Evolutionary conservation across 1,140 invertebrate genomes (phyloP).

Genomic region (Scaptomyza pallida): DNA sequence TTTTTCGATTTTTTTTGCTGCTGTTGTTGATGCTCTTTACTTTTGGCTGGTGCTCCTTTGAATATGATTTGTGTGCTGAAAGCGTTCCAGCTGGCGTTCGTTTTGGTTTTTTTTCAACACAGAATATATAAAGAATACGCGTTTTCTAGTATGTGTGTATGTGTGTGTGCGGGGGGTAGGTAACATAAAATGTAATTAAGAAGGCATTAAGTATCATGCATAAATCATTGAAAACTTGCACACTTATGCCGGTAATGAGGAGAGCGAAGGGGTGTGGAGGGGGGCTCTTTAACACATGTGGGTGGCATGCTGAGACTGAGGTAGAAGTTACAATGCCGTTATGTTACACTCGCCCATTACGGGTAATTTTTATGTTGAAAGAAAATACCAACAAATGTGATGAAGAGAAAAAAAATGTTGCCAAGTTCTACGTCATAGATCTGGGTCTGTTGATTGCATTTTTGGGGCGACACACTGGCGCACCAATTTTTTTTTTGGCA

Average conservation of each 20-base stretch:
- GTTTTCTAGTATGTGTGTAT: neutral
- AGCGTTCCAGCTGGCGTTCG: constrained; percentile 16
- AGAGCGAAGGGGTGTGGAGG: neutral
- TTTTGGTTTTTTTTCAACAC: constrained; percentile 52
- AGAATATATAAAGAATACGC: constrained; percentile 44
- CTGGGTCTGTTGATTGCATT: constrained; percentile 72
- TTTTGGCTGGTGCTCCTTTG: constrained; percentile 20
- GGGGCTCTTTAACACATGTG: constrained; percentile 1
- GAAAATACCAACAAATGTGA: neutral
- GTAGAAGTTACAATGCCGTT: constrained; percentile 13
- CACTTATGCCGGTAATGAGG: constrained; percentile 17
- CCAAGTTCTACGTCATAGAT: constrained; percentile 57
- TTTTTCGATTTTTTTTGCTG: constrained; percentile 2
- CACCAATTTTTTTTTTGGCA: constrained; percentile 59
- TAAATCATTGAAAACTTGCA: constrained; percentile 71
- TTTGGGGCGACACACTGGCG: constrained; percentile 63
- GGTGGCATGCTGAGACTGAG: neutral
- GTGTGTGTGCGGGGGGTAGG: constrained; percentile 23
- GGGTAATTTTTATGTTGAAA: constrained; percentile 30
- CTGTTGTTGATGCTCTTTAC: neutral
- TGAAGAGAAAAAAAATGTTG: neutral
- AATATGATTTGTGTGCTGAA: constrained; percentile 65
- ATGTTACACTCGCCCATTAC: constrained; percentile 23
- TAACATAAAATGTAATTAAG: constrained; percentile 79
- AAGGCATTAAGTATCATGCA: constrained; percentile 77